Base-by-base conservation (phyloP, 2,113 vertebrate genomes). In the Meriones unguiculatus region DNA sequence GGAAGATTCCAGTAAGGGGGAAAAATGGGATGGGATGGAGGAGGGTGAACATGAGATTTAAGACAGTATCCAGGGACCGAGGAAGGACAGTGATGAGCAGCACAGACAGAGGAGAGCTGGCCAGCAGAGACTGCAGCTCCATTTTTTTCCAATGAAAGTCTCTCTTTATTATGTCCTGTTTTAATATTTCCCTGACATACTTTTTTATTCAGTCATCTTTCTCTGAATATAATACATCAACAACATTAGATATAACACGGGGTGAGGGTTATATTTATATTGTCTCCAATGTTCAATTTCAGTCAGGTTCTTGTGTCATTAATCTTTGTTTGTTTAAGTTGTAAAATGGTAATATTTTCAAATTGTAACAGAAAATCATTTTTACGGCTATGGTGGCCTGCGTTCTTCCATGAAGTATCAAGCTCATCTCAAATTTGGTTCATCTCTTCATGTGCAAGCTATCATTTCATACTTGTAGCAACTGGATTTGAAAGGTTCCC, bases 261-360 rank as follows among this genome's bases (percentile, higher is more conserved):
- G 12, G 57, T 95, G 3, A 46, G 25, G 52, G 54, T 93, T 92
- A 65, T 65, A 85, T 38, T 17, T 85, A 30, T 65, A 41, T 93
- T 91, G 87, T 80, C 69, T 84, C 69, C 89, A 75, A 59, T 87
- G 87, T 38, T 91, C 76, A 82, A 86, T 65, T 87, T 93, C 73
- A 65, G 4, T 77, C 18, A 91, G 62, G 11, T 35, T 75, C 46
- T 84, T 82, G 24, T 52, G 88, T 86, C 82, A 82, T 94, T 69
- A 76, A 94, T 87, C 88, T 92, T 86, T 65, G 59, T 77, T 97
- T 89, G 52, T 92, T 69, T 46, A 59, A 85, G 32, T 73, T 89
- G 22, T 78, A 93, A 96, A 89, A 87, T 54, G 52, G 24, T 59
- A 69, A 76, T 64, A 87, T 69, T 90, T 88, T 8, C 70, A 78